Evolutionary conservation across 2,797 vertebrate genomes (phyloP), one percentile per base, ranked within the genome.

Genomic region (Fratercula arctica): DNA sequence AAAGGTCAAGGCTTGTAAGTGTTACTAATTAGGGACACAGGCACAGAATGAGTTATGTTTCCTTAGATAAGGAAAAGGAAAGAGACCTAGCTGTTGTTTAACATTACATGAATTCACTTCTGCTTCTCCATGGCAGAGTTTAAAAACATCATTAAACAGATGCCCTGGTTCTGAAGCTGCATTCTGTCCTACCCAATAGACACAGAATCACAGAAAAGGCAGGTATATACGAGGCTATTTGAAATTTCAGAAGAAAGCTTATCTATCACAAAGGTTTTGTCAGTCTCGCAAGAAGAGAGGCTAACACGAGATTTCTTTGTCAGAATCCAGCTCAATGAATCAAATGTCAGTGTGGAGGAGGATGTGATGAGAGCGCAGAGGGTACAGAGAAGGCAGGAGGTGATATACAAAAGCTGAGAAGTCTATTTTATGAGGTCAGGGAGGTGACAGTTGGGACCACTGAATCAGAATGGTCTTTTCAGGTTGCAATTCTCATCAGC

Each of bases 1-100:
- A 96, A 96, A 94, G 95, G 90, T 94, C 91, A 95, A 90, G 77
- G 67, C 91, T 94, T 91, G 21, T 93, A 86, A 95, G 91, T 87
- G 74, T 91, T 94, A 91, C 93, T 90, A 96, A 95, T 93, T 95
- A 95, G 85, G 87, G 69, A 70, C 61, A 31, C 13, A 69, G 85
- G 37, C 93, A 74, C 61, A 87, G 70, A 93, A 85, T 67, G 94
- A 89, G 46, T 91, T 96, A 86, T 69, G 80, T 77, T 95, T 91
- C 90, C 87, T 76, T 7, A 76, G 77, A 91, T 87, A 95, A 92
- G 79, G 54, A 48, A 87, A 76, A 77, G 56, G 75, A 81, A 85
- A 73, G 63, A 76, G 85, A 57, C 10, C 37, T 82, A 25, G 51
- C 59, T 87, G 67, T 90, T 94, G 69, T 88, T 95, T 80, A 90